Percentiles rank a stretch among this genome's conserved stretches.
Evolutionary conservation across 2,888 invertebrate genomes (phyloP).

Genomic region (Antheraea assamensis): DNA sequence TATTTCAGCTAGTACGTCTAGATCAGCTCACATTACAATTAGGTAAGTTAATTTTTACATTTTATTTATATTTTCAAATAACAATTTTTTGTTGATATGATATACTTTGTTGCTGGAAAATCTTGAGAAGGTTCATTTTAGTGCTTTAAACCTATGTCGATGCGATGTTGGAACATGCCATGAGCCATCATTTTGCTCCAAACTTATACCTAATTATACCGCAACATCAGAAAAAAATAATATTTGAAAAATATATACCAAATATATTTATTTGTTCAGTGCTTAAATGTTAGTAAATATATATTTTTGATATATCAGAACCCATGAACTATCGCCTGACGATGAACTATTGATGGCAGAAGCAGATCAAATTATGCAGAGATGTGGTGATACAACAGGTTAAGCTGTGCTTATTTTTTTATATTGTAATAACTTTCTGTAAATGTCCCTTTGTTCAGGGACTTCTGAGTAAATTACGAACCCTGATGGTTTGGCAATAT

Average conservation of each 20-base stretch:
- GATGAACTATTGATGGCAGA: conserved; percentile 65
- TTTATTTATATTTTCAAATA: background rate
- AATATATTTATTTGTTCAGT: too few species aligned
- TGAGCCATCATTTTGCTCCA: too few species aligned
- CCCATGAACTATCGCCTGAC: conserved; percentile 54
- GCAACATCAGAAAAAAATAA: too few species aligned
- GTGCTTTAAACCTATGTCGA: too few species aligned
- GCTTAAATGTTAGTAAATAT: background rate
- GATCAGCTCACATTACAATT: conserved; percentile 61
- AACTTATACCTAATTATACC: too few species aligned
- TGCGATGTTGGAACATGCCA: too few species aligned
- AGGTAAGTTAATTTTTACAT: conserved; percentile 41
- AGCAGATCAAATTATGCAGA: conserved; percentile 72
- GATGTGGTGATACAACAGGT: conserved; percentile 69
- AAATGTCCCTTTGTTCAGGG: too few species aligned
- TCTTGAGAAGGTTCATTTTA: background rate
- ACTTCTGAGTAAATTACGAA: too few species aligned
- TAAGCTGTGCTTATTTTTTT: conserved; percentile 6
- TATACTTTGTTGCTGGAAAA: background rate
- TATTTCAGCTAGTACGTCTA: conserved; percentile 65
- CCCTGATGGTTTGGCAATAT: background rate
- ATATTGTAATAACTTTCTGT: background rate
- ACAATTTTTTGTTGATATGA: background rate
- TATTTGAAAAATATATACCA: too few species aligned
- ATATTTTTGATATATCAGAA: conserved; percentile 37